A percentile compares a stretch with the other conserved stretches of the same genome.
phyloP scores from a whole-genome alignment of 2,113 vertebrate genomes.

The Brachyistius frenatus region DNA sequence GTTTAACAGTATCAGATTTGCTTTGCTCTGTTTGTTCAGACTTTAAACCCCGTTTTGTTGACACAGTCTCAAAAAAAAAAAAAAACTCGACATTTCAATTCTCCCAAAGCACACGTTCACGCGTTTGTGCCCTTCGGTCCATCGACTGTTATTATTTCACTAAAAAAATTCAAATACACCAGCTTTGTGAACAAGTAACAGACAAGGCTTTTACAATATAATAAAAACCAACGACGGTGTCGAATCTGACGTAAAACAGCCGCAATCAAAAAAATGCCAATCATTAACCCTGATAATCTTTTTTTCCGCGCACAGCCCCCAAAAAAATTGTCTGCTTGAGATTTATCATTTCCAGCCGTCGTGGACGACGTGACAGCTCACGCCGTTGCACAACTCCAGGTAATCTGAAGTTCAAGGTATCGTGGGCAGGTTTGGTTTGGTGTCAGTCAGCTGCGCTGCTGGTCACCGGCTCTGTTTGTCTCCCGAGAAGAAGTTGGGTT shows the following conservation, averaged over 20 bases:
- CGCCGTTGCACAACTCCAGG: constrained; percentile 57
- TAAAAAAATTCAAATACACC: no score
- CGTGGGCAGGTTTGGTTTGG: background rate
- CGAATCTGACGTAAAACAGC: background rate
- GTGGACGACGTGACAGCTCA: constrained; percentile 69
- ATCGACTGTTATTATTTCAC: background rate
- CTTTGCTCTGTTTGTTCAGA: no score
- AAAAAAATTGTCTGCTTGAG: constrained; percentile 33
- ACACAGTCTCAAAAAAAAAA: background rate
- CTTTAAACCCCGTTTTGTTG: no score
- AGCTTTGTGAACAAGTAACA: background rate
- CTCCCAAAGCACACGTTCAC: background rate
- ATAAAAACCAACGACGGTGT: background rate
- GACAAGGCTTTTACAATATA: background rate
- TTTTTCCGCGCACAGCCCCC: constrained; percentile 19
- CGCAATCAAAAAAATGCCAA: constrained; percentile 12
- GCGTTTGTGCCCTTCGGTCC: background rate
- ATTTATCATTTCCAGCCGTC: constrained; percentile 66
- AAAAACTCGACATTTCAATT: background rate
- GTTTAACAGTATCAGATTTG: background rate
- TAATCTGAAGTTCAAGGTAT: constrained; percentile 78
- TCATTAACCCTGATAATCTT: constrained; percentile 68
- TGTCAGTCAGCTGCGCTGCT: constrained; percentile 33
- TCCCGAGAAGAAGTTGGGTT: background rate
- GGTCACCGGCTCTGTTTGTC: constrained; percentile 11